Evolutionary conservation across 1,140 invertebrate species (phyloP), one percentile per base, ranked within the genome.

Genomic region (Macrobrachium nipponense): DNA sequence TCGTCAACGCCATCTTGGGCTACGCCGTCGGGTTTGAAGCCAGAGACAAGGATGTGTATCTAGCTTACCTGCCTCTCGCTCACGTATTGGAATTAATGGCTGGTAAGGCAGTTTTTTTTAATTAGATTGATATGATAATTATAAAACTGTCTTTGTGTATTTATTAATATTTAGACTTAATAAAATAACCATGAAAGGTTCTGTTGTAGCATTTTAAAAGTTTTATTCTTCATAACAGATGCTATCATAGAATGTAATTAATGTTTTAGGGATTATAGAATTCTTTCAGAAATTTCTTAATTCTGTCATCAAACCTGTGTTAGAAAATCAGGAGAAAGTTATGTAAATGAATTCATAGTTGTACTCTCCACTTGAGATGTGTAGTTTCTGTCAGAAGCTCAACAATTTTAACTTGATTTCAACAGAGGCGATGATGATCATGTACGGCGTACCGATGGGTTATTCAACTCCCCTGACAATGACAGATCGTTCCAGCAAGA

Each of bases 381-480:
- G 27, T 36, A 4, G 27, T 1, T 36, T 36, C 1, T 36, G 4
- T 36, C 27, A 36, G 27, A 36, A 36, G 27, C 27, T 36, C 4
- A 36, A 36, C 27, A 36, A 2, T 36, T 36, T 36, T 36, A 36
- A 36, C 14, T 80, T 80, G 8, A 20, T 20, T 72, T 15, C 43
- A 15, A 66, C 81, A 89, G 88, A 89, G 73, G 85, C 88, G 17
- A 89, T 89, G 80, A 87, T 89, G 87, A 88, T 94, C 75, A 90
- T 93, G 17, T 91, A 92, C 90, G 98, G 98, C 44, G 94, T 98
- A n/a, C 94, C 95, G 7, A 98, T 99, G 91, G 98, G 98, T 12
- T 99, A 99, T 91, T 98, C 97, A 3, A 97, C 97, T 0, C 96
- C 98, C 0, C 92, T 97, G 36, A 99, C 98, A 0, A 95, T 99